phyloP scores from a whole-genome alignment of 1,140 invertebrate species.

The Batillaria attramentaria region DNA sequence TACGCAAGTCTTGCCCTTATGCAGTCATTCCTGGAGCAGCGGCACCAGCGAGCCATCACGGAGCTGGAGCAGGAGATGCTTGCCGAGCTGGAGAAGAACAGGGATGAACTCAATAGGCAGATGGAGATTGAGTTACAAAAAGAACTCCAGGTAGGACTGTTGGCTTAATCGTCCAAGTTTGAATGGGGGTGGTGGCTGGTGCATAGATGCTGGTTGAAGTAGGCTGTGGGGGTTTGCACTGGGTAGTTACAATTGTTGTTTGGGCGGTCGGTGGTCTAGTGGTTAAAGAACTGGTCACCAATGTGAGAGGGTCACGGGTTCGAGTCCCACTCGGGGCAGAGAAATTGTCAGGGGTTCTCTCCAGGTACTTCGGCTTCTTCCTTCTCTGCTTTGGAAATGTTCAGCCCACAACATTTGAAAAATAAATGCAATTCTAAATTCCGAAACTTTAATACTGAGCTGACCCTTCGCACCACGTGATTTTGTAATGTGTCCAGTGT shows the following conservation, averaged over 20 bases:
- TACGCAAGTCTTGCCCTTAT: constrained; percentile 62
- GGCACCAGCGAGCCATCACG: constrained; percentile 57
- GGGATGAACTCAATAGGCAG: constrained; percentile 59
- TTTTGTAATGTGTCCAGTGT: neutral
- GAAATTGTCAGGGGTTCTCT: neutral
- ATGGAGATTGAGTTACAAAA: constrained; percentile 58
- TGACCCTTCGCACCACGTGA: too few relatives aligned
- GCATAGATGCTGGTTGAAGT: neutral
- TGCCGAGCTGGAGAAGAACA: constrained; percentile 60
- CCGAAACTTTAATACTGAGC: too few relatives aligned
- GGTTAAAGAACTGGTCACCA: too few relatives aligned
- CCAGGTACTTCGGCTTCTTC: too few relatives aligned
- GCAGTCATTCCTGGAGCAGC: constrained; percentile 59
- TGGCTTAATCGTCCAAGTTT: neutral
- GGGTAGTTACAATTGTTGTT: neutral
- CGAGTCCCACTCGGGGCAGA: too few relatives aligned
- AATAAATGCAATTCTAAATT: too few relatives aligned
- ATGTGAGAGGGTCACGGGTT: too few relatives aligned
- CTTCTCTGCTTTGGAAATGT: too few relatives aligned
- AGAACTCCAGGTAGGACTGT: constrained; percentile 55
- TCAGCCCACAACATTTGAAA: too few relatives aligned
- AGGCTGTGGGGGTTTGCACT: neutral
- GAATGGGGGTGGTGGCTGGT: neutral
- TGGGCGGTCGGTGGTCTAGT: too few relatives aligned
- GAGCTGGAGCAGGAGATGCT: constrained; percentile 66